These are phyloP conservation scores for Rhinolophus sinicus DNA, from an alignment of 2,113 vertebrate species.

Conservation along the genomic window DNA sequence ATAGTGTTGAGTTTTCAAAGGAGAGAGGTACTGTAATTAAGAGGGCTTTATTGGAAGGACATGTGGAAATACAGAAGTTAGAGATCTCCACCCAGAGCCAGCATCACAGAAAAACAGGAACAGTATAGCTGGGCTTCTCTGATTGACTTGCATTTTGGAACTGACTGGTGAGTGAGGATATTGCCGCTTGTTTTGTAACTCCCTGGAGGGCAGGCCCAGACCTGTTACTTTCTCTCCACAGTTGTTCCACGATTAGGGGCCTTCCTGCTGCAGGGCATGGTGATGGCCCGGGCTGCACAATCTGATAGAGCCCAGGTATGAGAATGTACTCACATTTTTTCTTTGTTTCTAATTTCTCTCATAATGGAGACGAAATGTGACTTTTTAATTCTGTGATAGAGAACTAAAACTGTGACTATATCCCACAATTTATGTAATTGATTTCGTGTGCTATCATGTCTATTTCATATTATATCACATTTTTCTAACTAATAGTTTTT, in stretches of 20 bases:
- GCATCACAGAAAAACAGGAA: background rate
- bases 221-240: background rate
- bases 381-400: background rate
- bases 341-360: conserved; percentile 12
- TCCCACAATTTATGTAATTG: background rate
- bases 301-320: accelerated
- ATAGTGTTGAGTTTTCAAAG: conserved; percentile 7
- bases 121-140: background rate
- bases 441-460: background rate
- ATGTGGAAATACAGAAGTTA: background rate
- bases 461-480: background rate
- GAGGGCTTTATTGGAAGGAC: conserved; percentile 6
- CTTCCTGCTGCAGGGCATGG: no score
- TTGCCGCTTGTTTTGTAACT: background rate
- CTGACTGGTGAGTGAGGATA: background rate
- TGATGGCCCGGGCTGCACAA: accelerated
- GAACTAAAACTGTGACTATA: background rate
- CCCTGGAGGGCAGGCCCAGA: background rate
- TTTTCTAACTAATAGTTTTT: background rate
- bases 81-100: background rate
- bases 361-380: background rate
- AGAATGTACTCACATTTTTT: background rate
- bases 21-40: background rate
- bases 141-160: background rate
- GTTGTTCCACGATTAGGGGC: accelerated